Percentiles rank a stretch among this genome's conserved stretches.
phyloP scores from a whole-genome alignment of 2,113 vertebrate genomes.

The Gobiocypris rarus region DNA sequence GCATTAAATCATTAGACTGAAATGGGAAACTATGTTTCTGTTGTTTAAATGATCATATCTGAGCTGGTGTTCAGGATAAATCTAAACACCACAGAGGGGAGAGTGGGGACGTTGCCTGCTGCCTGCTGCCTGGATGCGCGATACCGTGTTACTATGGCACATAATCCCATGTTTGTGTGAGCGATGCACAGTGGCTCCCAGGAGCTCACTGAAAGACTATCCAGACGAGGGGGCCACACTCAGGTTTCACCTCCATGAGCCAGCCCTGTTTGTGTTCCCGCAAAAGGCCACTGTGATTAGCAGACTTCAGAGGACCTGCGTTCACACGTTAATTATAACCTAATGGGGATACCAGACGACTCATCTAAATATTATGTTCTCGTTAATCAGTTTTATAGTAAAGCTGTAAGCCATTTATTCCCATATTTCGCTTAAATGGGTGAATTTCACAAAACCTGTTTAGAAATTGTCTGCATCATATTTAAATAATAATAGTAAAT shows the following conservation, averaged over 20 bases:
- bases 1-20: slow-evolving; percentile 13
- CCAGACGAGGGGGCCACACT: slow-evolving; percentile 30
- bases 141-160: slow-evolving; percentile 64
- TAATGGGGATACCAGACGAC: background rate
- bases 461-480: background rate
- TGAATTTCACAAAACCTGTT: background rate
- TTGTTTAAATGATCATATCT: slow-evolving; percentile 36
- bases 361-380: slow-evolving; percentile 22
- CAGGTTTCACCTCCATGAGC: slow-evolving; percentile 48
- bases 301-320: slow-evolving; percentile 29
- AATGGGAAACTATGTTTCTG: slow-evolving; percentile 29
- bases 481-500: background rate
- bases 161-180: slow-evolving; percentile 58
- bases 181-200: slow-evolving; percentile 12
- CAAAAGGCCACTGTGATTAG: slow-evolving; percentile 53
- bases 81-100: slow-evolving; percentile 9
- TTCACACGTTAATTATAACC: slow-evolving; percentile 37
- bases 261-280: slow-evolving; percentile 35
- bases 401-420: background rate
- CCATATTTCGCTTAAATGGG: background rate
- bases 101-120: slow-evolving; percentile 7
- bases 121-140: slow-evolving; percentile 21
- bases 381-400: slow-evolving; percentile 6
- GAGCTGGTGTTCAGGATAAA: slow-evolving; percentile 3
- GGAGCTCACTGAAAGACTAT: slow-evolving; percentile 54